Evolutionary conservation across 2,888 invertebrate genomes (phyloP).

Genomic region (Phrixothrix hirtus): DNA sequence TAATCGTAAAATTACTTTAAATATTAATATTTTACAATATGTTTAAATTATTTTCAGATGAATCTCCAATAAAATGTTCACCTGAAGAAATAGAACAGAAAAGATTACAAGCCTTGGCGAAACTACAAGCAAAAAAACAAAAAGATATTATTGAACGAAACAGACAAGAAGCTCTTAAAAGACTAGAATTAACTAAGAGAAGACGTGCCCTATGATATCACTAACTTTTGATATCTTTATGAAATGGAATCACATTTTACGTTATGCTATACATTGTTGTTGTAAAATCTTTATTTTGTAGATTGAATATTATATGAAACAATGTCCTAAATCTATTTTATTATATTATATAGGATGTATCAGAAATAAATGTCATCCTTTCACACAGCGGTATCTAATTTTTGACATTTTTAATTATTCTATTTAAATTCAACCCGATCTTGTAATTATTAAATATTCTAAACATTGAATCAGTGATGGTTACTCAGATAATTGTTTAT

Average conservation of each 20-base stretch:
- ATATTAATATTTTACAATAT: too few relatives aligned
- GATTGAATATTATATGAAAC: not conserved
- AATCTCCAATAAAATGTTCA: constrained; percentile 49
- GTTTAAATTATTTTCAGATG: constrained; percentile 21
- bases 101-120: constrained; percentile 55
- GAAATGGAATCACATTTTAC: not conserved
- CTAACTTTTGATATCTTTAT: not conserved
- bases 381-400: too few relatives aligned
- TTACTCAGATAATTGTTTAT: too few relatives aligned
- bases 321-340: not conserved
- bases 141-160: constrained; percentile 51
- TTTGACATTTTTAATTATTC: too few relatives aligned
- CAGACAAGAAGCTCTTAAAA: constrained; percentile 49
- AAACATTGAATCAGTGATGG: too few relatives aligned
- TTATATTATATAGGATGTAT: not conserved
- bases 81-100: constrained; percentile 58
- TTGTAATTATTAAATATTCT: too few relatives aligned
- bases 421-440: too few relatives aligned
- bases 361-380: not conserved
- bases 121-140: constrained; percentile 53
- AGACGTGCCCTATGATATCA: constrained; percentile 24
- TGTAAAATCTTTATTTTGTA: not conserved
- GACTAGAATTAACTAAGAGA: constrained; percentile 45
- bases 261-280: too few relatives aligned
- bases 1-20: too few relatives aligned